Evolutionary conservation across 2,888 invertebrate genomes (phyloP), one percentile per base, ranked within the genome.

Genomic region (Coelopa pilipes): DNA sequence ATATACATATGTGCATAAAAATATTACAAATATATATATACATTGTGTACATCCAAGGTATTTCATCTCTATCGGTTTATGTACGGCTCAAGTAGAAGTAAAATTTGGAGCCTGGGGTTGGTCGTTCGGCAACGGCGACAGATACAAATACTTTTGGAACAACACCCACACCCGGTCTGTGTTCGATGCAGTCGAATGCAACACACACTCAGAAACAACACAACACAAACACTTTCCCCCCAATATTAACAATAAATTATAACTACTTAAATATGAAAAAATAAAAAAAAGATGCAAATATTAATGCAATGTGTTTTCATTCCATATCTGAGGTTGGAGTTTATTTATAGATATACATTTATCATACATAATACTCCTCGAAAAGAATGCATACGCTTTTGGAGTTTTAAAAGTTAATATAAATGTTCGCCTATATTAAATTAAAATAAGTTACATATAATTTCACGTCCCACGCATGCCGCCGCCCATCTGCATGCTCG

Each of bases 391-490:
- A 53, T 15, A 2, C 10, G 13, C n/a, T 9, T 7, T 53, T 5
- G 4, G 10, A 15, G 3, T 53, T 53, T 12, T 17, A 60, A 15
- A 60, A 4, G 19, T 60, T 53, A 2, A 9, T 53, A 53, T 11
- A 53, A 49, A 11, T 11, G 10, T 15, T 15, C 13, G n/a, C 53
- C 4, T 15, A 15, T 9, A 13, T 53, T 13, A 3, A n/a, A 13
- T 53, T 5, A 53, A 5, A 53, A 53, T n/a, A 7, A 53, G 10
- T 15, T 15, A 53, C 3, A 15, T 15, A 7, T 7, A 13, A 53
- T 15, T 5, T 74, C 57, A 75, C 17, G 70, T 70, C n/a, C 71
- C 73, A 53, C 77, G 77, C 76, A 76, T 77, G 45, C 59, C 53
- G 21, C 65, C 63, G 65, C 62, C 73, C 4, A 76, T 70, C 53